phyloP scores from a whole-genome alignment of 2,797 vertebrate genomes.

The Toxotes lorentzi region DNA sequence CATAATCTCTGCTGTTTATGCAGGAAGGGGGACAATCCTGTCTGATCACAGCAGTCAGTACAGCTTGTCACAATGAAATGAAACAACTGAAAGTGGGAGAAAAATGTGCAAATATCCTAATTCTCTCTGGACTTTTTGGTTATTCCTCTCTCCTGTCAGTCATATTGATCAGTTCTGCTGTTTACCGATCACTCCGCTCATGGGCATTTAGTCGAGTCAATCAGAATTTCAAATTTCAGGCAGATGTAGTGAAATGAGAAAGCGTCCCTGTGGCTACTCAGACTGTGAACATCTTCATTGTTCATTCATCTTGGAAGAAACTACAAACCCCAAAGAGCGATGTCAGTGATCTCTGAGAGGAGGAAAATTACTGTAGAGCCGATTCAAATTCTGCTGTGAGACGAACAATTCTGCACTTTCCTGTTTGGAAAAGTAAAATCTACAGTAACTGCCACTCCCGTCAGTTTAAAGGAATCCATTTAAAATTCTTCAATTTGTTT shows the following conservation, averaged over 20 bases:
- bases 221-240: constrained; percentile 49
- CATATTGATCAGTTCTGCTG: constrained; percentile 50
- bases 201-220: constrained; percentile 28
- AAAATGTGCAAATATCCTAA: constrained; percentile 33
- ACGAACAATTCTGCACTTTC: neutral
- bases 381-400: neutral
- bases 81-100: neutral
- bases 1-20: constrained; percentile 61
- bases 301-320: neutral
- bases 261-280: neutral
- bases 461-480: neutral
- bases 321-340: neutral
- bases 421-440: neutral
- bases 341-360: neutral
- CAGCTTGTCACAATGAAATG: constrained; percentile 39
- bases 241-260: constrained; percentile 15
- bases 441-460: constrained; percentile 1
- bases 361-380: neutral
- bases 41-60: constrained; percentile 40
- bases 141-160: constrained; percentile 34
- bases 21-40: constrained; percentile 48
- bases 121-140: constrained; percentile 27
- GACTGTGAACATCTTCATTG: constrained; percentile 8
- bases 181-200: constrained; percentile 26
- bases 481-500: neutral